phyloP scores from a whole-genome alignment of 1,140 invertebrate genomes.

The Sweltsa coloradensis region DNA sequence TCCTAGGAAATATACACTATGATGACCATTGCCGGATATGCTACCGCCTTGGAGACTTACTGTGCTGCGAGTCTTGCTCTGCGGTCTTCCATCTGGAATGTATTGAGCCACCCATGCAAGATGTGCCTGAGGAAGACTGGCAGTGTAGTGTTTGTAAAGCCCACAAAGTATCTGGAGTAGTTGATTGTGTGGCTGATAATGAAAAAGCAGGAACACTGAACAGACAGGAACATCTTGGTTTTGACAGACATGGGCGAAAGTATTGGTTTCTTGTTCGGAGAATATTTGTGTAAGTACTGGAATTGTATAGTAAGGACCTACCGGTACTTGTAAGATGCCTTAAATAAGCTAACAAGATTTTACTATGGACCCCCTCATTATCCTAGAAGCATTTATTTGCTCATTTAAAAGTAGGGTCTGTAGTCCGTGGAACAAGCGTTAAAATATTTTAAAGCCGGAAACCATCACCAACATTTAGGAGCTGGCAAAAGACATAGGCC shows the following conservation, averaged over 20 bases:
- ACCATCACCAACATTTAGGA: too few species aligned
- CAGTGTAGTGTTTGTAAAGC: constrained; percentile 85
- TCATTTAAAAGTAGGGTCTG: too few species aligned
- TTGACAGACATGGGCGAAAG: constrained; percentile 86
- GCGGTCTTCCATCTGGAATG: constrained; percentile 94
- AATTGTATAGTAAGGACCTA: too few species aligned
- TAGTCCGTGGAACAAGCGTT: too few species aligned
- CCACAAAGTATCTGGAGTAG: constrained; percentile 81
- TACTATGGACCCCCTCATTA: too few species aligned
- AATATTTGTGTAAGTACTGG: constrained; percentile 89
- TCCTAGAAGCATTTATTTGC: too few species aligned
- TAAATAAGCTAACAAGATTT: too few species aligned
- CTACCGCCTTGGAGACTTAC: constrained; percentile 84
- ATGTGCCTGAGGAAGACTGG: constrained; percentile 94
- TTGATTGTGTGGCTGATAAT: constrained; percentile 81
- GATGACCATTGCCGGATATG: constrained; percentile 93
- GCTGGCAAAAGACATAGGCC: too few species aligned
- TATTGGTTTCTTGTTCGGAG: constrained; percentile 91
- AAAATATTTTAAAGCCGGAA: too few species aligned
- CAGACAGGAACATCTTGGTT: constrained; percentile 86
- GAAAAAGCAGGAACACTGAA: constrained; percentile 85
- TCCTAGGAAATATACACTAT: constrained; percentile 79
- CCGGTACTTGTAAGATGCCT: too few species aligned
- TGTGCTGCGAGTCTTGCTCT: constrained; percentile 94
- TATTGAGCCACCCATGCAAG: constrained; percentile 82